A percentile compares a stretch with the other conserved stretches of the same genome.
Evolutionary conservation across 2,797 vertebrate species (phyloP).

Genomic region (Coluber constrictor): DNA sequence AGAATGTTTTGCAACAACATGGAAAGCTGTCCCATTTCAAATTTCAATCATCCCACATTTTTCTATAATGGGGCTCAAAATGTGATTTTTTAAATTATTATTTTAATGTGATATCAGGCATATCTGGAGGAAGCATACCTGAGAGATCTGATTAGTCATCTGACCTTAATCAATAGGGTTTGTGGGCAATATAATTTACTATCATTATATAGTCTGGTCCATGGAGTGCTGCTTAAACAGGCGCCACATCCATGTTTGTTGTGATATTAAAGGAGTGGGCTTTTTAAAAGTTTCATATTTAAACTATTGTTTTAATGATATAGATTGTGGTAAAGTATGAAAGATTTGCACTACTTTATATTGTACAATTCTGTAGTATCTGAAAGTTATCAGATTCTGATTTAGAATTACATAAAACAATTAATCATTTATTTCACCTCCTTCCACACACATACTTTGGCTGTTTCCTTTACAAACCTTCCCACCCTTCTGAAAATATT

Average conservation of each 20-base stretch:
- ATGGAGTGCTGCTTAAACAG: not conserved
- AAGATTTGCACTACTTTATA: constrained; percentile 4
- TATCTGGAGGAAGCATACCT: not conserved
- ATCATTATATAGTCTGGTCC: not conserved
- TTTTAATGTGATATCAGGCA: not conserved
- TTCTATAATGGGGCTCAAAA: not conserved
- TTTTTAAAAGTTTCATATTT: not conserved
- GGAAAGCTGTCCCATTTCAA: not conserved
- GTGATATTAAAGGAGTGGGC: not conserved
- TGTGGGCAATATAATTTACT: not conserved
- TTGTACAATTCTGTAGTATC: not conserved
- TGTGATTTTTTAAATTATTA: not conserved
- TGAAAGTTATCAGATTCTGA: constrained; percentile 27
- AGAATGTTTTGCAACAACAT: not conserved
- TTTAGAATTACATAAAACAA: not conserved
- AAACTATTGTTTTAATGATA: not conserved
- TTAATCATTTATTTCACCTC: not conserved
- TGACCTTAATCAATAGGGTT: not conserved
- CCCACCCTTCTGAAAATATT: not conserved
- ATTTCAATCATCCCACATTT: not conserved
- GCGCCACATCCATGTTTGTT: not conserved
- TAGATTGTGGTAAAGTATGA: not conserved
- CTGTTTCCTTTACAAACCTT: not conserved
- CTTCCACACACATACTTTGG: not conserved
- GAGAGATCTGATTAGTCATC: not conserved